Conservation (phyloP, 2,888 invertebrate species). For the Saturnia japonica region DNA sequence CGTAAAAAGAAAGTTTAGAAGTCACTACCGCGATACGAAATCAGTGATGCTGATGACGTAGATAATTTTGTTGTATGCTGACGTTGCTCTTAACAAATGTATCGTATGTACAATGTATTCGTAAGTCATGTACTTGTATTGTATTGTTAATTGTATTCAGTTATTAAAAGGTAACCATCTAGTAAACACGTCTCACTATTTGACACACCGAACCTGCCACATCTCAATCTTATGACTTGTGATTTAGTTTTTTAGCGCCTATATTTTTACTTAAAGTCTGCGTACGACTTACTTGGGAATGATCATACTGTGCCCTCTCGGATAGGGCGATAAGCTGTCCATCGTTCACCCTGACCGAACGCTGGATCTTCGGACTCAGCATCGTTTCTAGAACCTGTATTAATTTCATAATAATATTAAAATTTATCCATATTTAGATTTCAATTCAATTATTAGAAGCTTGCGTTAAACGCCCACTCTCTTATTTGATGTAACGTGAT, state of each 20-base stretch:
- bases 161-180: too few relatives aligned
- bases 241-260: neutral
- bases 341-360: conserved; percentile 92
- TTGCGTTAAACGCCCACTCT: neutral
- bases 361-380: conserved; percentile 93
- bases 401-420: neutral
- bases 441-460: too few relatives aligned
- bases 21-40: too few relatives aligned
- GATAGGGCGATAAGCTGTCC: conserved; percentile 92
- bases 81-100: too few relatives aligned
- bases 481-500: neutral
- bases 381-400: conserved; percentile 57
- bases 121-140: too few relatives aligned
- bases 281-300: conserved; percentile 78
- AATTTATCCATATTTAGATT: neutral
- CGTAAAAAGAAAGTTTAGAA: too few relatives aligned
- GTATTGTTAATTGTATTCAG: too few relatives aligned
- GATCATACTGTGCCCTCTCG: conserved; percentile 92
- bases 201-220: too few relatives aligned
- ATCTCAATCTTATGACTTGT: neutral
- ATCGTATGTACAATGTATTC: too few relatives aligned
- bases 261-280: neutral
- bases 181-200: too few relatives aligned
- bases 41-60: too few relatives aligned
- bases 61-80: too few relatives aligned